Percentiles rank a stretch among this genome's conserved stretches.
Evolutionary conservation across 2,888 invertebrate genomes (phyloP).

Genomic region (Ctenicera cuprea): DNA sequence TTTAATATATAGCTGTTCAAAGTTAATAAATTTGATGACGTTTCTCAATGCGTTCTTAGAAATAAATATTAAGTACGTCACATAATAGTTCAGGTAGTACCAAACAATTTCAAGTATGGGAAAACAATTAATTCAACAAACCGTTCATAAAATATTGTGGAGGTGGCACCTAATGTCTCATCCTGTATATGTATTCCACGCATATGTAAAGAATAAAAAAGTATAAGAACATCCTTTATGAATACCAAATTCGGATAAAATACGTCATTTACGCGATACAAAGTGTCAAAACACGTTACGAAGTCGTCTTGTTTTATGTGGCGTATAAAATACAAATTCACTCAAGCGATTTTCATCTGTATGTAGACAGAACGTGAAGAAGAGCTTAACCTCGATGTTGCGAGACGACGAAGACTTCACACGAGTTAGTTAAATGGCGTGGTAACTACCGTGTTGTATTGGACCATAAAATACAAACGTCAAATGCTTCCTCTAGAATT

Average conservation of each 20-base stretch:
- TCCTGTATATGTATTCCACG: neutral
- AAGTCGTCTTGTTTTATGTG: conserved; percentile 59
- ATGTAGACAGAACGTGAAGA: conserved; percentile 42
- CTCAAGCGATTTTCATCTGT: conserved; percentile 51
- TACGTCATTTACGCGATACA: conserved; percentile 60
- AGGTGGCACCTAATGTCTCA: too few species aligned
- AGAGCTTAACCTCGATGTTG: conserved; percentile 40
- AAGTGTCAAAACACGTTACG: conserved; percentile 63
- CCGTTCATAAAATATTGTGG: too few species aligned
- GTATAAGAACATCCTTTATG: conserved; percentile 29
- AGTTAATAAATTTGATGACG: too few species aligned
- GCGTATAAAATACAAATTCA: conserved; percentile 57
- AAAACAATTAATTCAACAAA: too few species aligned
- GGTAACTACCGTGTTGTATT: conserved; percentile 54
- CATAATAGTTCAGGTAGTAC: too few species aligned
- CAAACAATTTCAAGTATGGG: too few species aligned
- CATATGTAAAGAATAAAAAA: conserved; percentile 4
- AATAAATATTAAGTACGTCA: too few species aligned
- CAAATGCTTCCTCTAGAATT: conserved; percentile 48
- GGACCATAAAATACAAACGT: conserved; percentile 50
- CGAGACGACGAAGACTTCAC: conserved; percentile 47
- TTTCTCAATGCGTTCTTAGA: too few species aligned
- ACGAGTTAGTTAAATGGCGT: conserved; percentile 56
- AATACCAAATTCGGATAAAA: conserved; percentile 56
- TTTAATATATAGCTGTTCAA: too few species aligned